These are phyloP conservation scores for Litocranius walleri DNA, from an alignment of 2,113 vertebrate genomes.

Conservation along the genomic window DNA sequence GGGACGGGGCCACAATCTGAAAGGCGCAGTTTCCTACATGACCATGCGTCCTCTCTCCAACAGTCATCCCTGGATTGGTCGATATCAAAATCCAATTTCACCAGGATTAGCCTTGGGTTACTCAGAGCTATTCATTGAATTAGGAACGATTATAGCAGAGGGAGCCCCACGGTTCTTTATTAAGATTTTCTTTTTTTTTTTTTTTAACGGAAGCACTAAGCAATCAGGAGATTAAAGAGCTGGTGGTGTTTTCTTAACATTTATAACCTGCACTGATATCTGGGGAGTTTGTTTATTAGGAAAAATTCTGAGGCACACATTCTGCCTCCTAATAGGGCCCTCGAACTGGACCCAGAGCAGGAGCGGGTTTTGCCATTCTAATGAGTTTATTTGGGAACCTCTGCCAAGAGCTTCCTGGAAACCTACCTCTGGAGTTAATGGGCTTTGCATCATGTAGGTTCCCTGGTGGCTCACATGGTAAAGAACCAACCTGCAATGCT, in stretches of 20 bases:
- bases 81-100: constrained; percentile 79
- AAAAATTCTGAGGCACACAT: constrained; percentile 36
- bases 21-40: not conserved
- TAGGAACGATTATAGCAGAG: constrained; percentile 76
- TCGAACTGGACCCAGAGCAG: not conserved
- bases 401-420: not conserved
- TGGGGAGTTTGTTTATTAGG: constrained; percentile 67
- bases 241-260: constrained; percentile 67
- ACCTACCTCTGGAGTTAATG: not conserved
- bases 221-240: constrained; percentile 72
- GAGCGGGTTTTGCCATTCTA: not conserved
- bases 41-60: constrained; percentile 42
- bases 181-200: constrained; percentile 47
- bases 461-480: not conserved
- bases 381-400: not conserved
- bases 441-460: not conserved
- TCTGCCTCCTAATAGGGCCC: constrained; percentile 44
- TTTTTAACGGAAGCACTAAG: constrained; percentile 61
- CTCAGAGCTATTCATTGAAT: constrained; percentile 76
- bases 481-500: not conserved
- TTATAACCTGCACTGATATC: constrained; percentile 29
- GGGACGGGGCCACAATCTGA: not conserved
- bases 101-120: constrained; percentile 76
- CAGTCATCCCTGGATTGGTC: constrained; percentile 69
- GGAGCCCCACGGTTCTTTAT: constrained; percentile 73